phyloP scores from a whole-genome alignment of 2,797 vertebrate genomes.

The Podarcis lilfordi region DNA sequence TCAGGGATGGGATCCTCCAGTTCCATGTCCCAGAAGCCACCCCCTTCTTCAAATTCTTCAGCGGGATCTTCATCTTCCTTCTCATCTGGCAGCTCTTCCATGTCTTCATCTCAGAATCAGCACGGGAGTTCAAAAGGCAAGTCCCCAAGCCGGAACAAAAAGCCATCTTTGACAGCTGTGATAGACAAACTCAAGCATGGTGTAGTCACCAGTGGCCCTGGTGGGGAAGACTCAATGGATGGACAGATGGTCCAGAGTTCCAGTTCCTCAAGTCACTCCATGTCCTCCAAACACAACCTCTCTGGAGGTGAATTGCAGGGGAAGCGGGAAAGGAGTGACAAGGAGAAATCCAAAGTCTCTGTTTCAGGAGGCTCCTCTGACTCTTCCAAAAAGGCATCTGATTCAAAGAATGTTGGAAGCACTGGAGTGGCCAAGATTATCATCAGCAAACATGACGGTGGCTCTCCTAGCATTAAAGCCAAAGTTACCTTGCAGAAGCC shows the following conservation, averaged over 20 bases:
- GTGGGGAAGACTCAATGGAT: slow-evolving; percentile 89
- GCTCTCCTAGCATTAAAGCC: slow-evolving; percentile 97
- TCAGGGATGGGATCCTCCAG: slow-evolving; percentile 88
- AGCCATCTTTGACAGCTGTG: slow-evolving; percentile 95
- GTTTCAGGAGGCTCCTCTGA: slow-evolving; percentile 88
- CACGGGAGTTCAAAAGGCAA: slow-evolving; percentile 95
- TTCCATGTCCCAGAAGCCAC: slow-evolving; percentile 81
- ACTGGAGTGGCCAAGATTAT: slow-evolving; percentile 97
- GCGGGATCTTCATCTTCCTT: slow-evolving; percentile 81
- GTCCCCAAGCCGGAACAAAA: slow-evolving; percentile 98
- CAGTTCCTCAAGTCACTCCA: slow-evolving; percentile 81
- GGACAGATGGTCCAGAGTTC: slow-evolving; percentile 82
- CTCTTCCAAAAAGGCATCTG: slow-evolving; percentile 89
- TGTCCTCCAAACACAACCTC: slow-evolving; percentile 90
- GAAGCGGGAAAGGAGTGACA: slow-evolving; percentile 95
- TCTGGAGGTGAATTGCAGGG: slow-evolving; percentile 88
- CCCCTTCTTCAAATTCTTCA: slow-evolving; percentile 82
- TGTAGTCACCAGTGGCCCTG: slow-evolving; percentile 89
- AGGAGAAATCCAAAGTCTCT: slow-evolving; percentile 94
- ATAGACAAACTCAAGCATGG: slow-evolving; percentile 99
- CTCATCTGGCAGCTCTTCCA: slow-evolving; percentile 80
- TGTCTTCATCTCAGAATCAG: slow-evolving; percentile 90
- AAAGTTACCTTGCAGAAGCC: slow-evolving; percentile 97
- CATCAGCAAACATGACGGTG: slow-evolving; percentile 97
- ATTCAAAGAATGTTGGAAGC: slow-evolving; percentile 87